A percentile compares a stretch with the other conserved stretches of the same genome.
These are phyloP conservation scores for Trogon melanurus DNA, from an alignment of 2,113 vertebrate species.

Conservation along the genomic window DNA sequence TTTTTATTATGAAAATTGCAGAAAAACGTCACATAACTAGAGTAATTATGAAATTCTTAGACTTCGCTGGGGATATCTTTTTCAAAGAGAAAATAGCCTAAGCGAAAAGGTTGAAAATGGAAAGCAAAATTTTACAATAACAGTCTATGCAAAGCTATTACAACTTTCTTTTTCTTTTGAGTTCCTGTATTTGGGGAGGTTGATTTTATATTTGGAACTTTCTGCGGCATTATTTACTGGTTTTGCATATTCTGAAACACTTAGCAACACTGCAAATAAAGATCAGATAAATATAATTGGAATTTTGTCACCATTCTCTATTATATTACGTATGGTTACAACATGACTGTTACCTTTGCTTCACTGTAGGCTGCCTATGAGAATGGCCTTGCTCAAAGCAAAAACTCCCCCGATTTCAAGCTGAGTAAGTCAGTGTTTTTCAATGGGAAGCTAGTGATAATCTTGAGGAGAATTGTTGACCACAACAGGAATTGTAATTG, in stretches of 20 bases:
- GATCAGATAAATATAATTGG: background rate
- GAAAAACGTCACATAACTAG: background rate
- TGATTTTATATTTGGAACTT: background rate
- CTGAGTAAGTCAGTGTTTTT: background rate
- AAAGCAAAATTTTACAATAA: background rate
- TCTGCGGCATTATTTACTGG: background rate
- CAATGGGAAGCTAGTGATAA: background rate
- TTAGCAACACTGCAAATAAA: background rate
- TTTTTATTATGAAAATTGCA: background rate
- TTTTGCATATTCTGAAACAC: background rate
- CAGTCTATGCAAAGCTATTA: background rate
- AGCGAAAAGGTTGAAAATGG: background rate
- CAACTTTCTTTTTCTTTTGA: background rate
- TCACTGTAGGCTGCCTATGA: background rate
- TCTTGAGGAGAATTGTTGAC: background rate
- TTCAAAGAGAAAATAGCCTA: background rate
- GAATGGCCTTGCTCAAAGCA: background rate
- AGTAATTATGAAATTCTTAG: background rate
- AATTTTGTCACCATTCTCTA: slow-evolving; percentile 34
- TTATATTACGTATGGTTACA: background rate
- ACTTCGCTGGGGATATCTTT: background rate
- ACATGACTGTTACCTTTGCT: background rate
- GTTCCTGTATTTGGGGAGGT: background rate
- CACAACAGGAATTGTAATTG: background rate
- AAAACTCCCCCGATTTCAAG: background rate